Conservation (phyloP, 2,113 vertebrate species). For the Upupa epops region DNA sequence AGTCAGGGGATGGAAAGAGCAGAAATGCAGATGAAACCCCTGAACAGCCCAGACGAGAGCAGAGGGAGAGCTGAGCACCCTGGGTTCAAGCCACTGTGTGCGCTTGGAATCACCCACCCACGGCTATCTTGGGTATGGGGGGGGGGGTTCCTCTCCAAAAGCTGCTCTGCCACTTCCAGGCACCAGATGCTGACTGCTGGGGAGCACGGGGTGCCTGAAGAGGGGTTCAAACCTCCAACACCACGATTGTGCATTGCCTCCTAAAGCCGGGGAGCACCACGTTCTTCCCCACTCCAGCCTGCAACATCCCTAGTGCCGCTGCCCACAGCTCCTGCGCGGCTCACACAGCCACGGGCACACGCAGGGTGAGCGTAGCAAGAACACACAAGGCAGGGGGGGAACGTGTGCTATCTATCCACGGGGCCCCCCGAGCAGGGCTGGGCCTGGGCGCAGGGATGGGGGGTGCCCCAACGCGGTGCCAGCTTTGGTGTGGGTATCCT, state of each 20-base stretch:
- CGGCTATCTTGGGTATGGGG: background rate
- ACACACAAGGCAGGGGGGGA: background rate
- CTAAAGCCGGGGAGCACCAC: background rate
- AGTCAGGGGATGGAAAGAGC: background rate
- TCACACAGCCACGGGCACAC: background rate
- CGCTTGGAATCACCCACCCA: background rate
- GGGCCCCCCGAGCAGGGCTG: background rate
- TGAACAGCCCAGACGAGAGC: background rate
- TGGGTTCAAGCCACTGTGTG: background rate
- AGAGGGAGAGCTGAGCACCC: background rate
- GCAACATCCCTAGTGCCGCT: background rate
- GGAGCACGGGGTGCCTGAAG: background rate
- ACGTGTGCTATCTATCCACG: no score
- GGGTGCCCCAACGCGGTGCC: background rate
- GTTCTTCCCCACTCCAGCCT: background rate
- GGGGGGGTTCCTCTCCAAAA: background rate
- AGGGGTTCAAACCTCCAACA: background rate
- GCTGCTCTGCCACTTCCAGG: background rate
- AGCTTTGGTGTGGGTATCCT: background rate
- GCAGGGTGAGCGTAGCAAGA: background rate
- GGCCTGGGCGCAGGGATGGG: accelerated
- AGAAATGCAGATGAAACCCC: constrained; percentile 51
- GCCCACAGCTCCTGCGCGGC: accelerated
- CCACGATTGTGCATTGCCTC: background rate
- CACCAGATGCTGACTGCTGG: background rate